Base-by-base conservation (phyloP, 2,113 vertebrate species). In the Vombatus ursinus region DNA sequence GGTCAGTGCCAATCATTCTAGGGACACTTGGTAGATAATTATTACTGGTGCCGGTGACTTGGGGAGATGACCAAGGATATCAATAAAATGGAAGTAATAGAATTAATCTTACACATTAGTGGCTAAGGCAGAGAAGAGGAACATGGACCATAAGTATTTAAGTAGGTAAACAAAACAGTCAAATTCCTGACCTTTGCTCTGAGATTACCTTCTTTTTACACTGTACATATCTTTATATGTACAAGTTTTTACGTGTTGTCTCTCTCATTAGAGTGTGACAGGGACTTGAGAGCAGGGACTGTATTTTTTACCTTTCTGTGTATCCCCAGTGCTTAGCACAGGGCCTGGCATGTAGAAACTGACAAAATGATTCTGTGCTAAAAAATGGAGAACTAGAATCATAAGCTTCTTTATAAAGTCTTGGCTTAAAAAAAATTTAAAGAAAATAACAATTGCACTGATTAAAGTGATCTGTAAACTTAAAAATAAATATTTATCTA, bases 391-490 rank as follows among this genome's bases (percentile, higher is more conserved):
- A 89, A 28, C 8, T 10, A 9, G 54, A 28, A 57, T 57, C 54
- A 57, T 57, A 57, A 28, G 37, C 2, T 2, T 0, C 31, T 93
- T 90, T 50, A 50, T 9, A 52, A 96, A 50, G 52, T 94, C 94
- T 50, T 93, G 54, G 49, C 94, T 94, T 84, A 91, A 96, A 52
- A 48, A 89, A 91, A 93, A 93, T 94, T 93, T n/a, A 94, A 94
- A 96, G 97, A 97, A 97, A 97, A 94, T 98, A 96, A 95, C 94
- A 97, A 96, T 96, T 97, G 94, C 91, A 97, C 95, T 94, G 92
- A 94, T 96, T 96, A 93, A 52, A n/a, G 57, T 50, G 95, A 97
- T 97, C 97, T 97, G 97, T 68, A 97, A 94, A 97, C 90, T 96
- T 96, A 96, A 96, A 97, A 97, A 97, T 96, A 95, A 96, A 94